Conservation (phyloP, 2,888 invertebrate genomes). For the Stenodema calcarata region DNA sequence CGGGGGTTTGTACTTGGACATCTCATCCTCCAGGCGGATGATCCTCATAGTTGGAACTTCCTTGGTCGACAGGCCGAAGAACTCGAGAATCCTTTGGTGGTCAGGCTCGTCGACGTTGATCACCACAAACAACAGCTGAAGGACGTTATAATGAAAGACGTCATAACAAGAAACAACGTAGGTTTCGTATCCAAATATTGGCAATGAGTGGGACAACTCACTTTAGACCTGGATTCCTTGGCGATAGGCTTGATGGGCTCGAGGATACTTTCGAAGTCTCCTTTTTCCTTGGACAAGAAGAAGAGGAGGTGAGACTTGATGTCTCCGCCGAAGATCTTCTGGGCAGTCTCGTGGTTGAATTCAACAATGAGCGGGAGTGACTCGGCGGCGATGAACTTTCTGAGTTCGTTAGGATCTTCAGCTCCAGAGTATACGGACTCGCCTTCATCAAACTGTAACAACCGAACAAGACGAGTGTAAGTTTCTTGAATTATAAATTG, state of each 20-base stretch:
- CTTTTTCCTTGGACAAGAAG: conserved; percentile 90
- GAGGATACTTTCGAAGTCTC: conserved; percentile 80
- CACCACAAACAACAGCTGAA: conserved; percentile 86
- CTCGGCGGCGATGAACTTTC: conserved; percentile 82
- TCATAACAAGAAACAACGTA: neutral
- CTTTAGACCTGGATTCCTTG: conserved; percentile 86
- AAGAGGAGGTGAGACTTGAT: conserved; percentile 95
- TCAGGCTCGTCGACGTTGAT: conserved; percentile 95
- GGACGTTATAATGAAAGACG: neutral
- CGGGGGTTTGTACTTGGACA: conserved; percentile 94
- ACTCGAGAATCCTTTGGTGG: conserved; percentile 96
- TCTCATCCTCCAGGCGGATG: conserved; percentile 94
- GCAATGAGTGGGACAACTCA: conserved; percentile 57
- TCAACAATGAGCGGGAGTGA: conserved; percentile 91
- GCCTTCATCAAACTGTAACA: conserved; percentile 81
- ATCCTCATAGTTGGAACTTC: conserved; percentile 89
- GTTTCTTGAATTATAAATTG: too few species aligned
- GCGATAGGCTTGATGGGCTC: conserved; percentile 84
- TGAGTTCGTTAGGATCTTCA: conserved; percentile 73
- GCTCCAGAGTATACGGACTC: conserved; percentile 73
- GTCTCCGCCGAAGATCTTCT: conserved; percentile 97
- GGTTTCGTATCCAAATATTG: too few species aligned
- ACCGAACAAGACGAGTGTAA: neutral
- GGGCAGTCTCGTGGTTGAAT: conserved; percentile 96
- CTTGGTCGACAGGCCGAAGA: conserved; percentile 98